Evolutionary conservation across 2,113 vertebrate genomes (phyloP), one percentile per base, ranked within the genome.

Genomic region (Myrmecobius fasciatus): DNA sequence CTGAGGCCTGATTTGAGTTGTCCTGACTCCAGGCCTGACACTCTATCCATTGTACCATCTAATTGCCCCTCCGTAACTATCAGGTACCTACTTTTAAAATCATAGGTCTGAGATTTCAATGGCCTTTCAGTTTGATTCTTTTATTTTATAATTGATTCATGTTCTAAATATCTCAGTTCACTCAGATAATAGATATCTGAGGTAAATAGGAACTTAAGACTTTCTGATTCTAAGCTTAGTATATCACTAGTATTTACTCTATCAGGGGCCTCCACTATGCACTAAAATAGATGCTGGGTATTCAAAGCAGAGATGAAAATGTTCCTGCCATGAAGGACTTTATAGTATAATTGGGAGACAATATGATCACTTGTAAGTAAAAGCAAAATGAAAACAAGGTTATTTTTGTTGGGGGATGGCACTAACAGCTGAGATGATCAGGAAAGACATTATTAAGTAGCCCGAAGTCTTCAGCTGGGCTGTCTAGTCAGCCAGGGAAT

Each of bases 201-300:
- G 14, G 53, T 95, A 54, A n/a, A 47, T 91, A 52, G 51, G 89
- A 93, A 91, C 11, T 25, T 49, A 43, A 43, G 88, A 25, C 75
- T 53, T 17, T 92, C 28, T 90, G 90, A 48, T 46, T 93, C 26
- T 20, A 88, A 90, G 91, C 46, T 89, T 53, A 96, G 25, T 89
- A 53, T 75, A 49, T n/a, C 0, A 67, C 14, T 96, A 49, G 6
- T 49, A 49, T 49, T 7, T 92, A 0, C 53, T 60, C 10, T 60
- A 31, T 17, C 60, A 67, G 4, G 60, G 14, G 3, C 36, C 36
- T 92, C 48, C 51, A 20, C 83, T 28, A 52, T 28, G 51, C 88
- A 26, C 53, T 54, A 31, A 17, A 47, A 93, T 67, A 8, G 24
- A 91, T 90, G 25, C 10, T 67, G 46, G 53, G 53, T 90, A 93